Base-by-base conservation (phyloP, 37 sponge, comb jelly and placozoan species). In the Geodia barretti region DNA sequence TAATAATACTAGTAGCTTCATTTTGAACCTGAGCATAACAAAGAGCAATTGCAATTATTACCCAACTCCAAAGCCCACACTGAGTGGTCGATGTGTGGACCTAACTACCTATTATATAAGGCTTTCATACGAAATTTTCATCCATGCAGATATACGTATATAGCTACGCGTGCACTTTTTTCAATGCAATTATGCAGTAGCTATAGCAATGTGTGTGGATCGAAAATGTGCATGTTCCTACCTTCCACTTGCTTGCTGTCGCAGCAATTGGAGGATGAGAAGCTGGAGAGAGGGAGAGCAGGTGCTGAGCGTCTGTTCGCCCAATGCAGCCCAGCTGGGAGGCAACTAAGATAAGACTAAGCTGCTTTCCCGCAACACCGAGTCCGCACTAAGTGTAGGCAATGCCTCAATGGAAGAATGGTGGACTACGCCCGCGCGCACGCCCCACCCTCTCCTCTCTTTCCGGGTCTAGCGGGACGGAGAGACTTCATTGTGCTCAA, bases 1-100 rank as follows among this genome's bases (percentile, higher is more conserved):
- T 33, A 60, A 26, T 59, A 82, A 38, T 82, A 35, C 21, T 40
- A 62, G 63, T 5, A 23, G 77, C 70, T n/a, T 37, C 65, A 66
- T 40, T 66, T 20, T 67, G 62, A 21, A 41, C 36, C 25, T 29
- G 36, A 21, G 60, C 60, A 69, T 19, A 47, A 47, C 11, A 47
- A 47, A 47, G 14, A 17, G 54, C 54, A 47, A 47, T 47, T n/a
- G n/a, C n/a, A n/a, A n/a, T n/a, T n/a, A n/a, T n/a, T n/a, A n/a
- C n/a, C n/a, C n/a, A n/a, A n/a, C n/a, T n/a, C n/a, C n/a, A n/a
- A n/a, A n/a, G n/a, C n/a, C n/a, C n/a, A n/a, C n/a, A n/a, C n/a
- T n/a, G n/a, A n/a, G n/a, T n/a, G n/a, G n/a, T n/a, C n/a, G n/a
- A n/a, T n/a, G n/a, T n/a, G n/a, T n/a, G n/a, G n/a, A n/a, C n/a